These are phyloP conservation scores for Drosophila ananassae DNA, from an alignment of 1,140 invertebrate genomes.

Conservation along the genomic window DNA sequence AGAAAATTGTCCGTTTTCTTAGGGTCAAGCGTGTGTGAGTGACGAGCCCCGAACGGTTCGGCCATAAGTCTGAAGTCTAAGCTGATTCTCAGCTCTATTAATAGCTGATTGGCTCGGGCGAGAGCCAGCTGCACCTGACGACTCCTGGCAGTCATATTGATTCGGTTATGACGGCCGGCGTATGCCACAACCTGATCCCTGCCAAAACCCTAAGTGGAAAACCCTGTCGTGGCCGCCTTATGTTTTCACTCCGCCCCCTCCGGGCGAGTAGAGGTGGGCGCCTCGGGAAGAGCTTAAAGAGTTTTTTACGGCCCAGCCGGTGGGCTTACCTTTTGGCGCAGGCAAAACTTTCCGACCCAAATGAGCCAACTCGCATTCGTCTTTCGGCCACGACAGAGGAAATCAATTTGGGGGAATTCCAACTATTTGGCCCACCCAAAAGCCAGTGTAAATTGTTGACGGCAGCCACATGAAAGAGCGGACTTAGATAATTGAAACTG, in stretches of 20 bases:
- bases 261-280: background rate
- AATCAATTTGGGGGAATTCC: conserved; percentile 65
- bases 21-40: conserved; percentile 14
- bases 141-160: conserved; percentile 53
- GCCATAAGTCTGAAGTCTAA: conserved; percentile 56
- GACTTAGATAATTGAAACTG: conserved; percentile 75
- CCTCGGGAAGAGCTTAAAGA: conserved; percentile 31
- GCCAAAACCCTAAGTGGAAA: conserved; percentile 57
- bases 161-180: conserved; percentile 55
- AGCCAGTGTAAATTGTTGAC: conserved; percentile 51
- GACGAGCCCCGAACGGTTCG: conserved; percentile 22
- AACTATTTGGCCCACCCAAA: conserved; percentile 52
- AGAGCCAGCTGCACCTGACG: conserved; percentile 36
- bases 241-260: background rate
- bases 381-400: conserved; percentile 45
- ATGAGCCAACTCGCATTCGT: conserved; percentile 40
- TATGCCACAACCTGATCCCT: conserved; percentile 36
- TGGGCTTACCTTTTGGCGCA: conserved; percentile 42
- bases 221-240: conserved; percentile 52
- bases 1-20: conserved; percentile 37
- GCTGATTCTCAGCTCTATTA: conserved; percentile 58
- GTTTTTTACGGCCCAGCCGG: conserved; percentile 38
- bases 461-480: conserved; percentile 70
- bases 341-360: conserved; percentile 29
- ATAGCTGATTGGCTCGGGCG: conserved; percentile 58